Conservation (phyloP, 2,888 invertebrate genomes). For the Limnephilus rhombicus region DNA sequence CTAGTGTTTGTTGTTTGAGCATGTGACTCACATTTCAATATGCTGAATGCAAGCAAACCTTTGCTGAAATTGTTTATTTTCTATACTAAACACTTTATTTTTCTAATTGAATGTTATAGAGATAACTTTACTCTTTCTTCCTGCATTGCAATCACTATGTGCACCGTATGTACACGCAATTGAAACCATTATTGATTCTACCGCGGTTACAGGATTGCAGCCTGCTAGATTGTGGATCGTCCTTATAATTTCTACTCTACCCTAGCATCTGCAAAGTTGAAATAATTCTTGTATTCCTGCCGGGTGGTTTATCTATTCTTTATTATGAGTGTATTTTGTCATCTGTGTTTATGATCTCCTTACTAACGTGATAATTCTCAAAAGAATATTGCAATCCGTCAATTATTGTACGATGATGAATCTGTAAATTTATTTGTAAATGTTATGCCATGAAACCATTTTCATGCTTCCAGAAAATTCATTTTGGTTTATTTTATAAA, state of each 20-base stretch:
- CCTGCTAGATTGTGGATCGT: background rate
- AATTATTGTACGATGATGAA: constrained; percentile 51
- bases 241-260: background rate
- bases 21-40: constrained; percentile 39
- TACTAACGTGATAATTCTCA: constrained; percentile 60
- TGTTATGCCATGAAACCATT: constrained; percentile 38
- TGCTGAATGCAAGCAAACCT: constrained; percentile 19
- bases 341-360: constrained; percentile 64
- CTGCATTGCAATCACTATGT: background rate
- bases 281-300: background rate
- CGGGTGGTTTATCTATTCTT: constrained; percentile 29
- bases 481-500: constrained; percentile 44
- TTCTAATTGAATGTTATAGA: constrained; percentile 46
- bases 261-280: background rate
- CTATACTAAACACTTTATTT: constrained; percentile 47
- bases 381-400: constrained; percentile 53
- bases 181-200: background rate
- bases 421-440: constrained; percentile 37
- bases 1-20: constrained; percentile 47
- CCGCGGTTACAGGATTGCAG: background rate
- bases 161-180: constrained; percentile 23
- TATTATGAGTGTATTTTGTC: constrained; percentile 47
- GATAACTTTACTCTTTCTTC: constrained; percentile 23
- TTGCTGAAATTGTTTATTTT: constrained; percentile 44
- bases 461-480: constrained; percentile 32